Evolutionary conservation across 2,797 vertebrate species (phyloP).

Genomic region (Arctocebus calabarensis): DNA sequence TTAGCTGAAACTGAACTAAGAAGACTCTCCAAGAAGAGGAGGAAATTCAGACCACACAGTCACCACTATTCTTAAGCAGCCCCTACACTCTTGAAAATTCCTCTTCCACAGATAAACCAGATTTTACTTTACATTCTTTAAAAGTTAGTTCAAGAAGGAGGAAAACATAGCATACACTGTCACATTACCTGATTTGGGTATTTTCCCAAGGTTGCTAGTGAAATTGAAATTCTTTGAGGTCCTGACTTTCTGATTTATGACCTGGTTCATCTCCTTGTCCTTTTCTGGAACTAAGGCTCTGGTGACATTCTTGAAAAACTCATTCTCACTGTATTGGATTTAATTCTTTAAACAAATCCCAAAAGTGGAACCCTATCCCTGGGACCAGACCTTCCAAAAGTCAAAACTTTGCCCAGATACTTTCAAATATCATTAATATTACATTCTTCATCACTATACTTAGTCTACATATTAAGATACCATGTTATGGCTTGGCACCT

Average conservation of each 20-base stretch:
- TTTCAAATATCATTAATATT: background rate
- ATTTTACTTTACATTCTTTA: background rate
- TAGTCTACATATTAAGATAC: background rate
- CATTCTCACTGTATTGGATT: background rate
- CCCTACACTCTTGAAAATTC: background rate
- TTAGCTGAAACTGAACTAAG: background rate
- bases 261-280: background rate
- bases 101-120: background rate
- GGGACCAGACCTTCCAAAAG: background rate
- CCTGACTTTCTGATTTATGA: background rate
- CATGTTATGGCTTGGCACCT: too few species aligned
- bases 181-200: background rate
- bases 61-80: conserved; percentile 15
- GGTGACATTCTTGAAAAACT: background rate
- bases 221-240: background rate
- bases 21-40: background rate
- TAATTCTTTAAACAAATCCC: background rate
- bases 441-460: background rate
- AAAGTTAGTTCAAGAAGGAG: conserved; percentile 8
- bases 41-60: background rate
- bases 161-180: background rate
- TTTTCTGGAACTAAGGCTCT: background rate
- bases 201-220: background rate
- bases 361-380: background rate
- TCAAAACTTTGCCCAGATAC: background rate